These are phyloP conservation scores for Xenentodon cancila DNA, from an alignment of 2,797 vertebrate species.

Conservation along the genomic window DNA sequence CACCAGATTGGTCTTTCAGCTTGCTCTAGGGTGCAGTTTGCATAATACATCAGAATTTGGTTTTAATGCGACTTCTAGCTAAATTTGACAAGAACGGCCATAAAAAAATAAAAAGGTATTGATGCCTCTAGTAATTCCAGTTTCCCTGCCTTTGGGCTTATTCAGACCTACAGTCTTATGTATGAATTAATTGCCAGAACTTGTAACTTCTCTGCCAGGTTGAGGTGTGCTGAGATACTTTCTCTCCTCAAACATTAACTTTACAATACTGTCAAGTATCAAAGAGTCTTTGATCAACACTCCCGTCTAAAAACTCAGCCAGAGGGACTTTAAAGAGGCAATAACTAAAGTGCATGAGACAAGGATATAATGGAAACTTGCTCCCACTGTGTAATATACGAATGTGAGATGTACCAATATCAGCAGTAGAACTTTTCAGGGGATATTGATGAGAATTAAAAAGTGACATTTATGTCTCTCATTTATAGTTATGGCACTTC, in stretches of 20 bases:
- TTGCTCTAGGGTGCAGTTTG: slow-evolving; percentile 13
- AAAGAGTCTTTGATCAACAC: slow-evolving; percentile 24
- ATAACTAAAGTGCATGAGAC: slow-evolving; percentile 9
- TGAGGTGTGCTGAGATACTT: slow-evolving; percentile 11
- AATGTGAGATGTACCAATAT: neutral
- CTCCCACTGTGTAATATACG: neutral
- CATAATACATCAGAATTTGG: slow-evolving; percentile 32
- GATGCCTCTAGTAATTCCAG: slow-evolving; percentile 1
- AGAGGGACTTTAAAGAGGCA: slow-evolving; percentile 1
- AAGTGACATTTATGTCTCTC: too few relatives aligned
- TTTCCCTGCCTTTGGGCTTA: slow-evolving; percentile 7
- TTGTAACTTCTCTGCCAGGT: slow-evolving; percentile 34
- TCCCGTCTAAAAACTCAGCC: slow-evolving; percentile 2
- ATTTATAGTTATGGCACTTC: too few relatives aligned
- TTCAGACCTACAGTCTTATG: slow-evolving; percentile 6
- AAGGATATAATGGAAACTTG: neutral
- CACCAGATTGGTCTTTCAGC: slow-evolving; percentile 9
- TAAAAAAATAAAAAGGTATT: too few relatives aligned
- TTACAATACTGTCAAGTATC: slow-evolving; percentile 2
- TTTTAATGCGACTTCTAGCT: neutral
- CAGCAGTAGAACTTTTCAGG: neutral
- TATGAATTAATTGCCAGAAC: slow-evolving; percentile 8
- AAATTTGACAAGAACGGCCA: slow-evolving; percentile 8
- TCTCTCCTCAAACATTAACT: slow-evolving; percentile 18
- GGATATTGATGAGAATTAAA: too few relatives aligned